Conservation (phyloP, 2,113 vertebrate species). For the Sakesphorus luctuosus region DNA sequence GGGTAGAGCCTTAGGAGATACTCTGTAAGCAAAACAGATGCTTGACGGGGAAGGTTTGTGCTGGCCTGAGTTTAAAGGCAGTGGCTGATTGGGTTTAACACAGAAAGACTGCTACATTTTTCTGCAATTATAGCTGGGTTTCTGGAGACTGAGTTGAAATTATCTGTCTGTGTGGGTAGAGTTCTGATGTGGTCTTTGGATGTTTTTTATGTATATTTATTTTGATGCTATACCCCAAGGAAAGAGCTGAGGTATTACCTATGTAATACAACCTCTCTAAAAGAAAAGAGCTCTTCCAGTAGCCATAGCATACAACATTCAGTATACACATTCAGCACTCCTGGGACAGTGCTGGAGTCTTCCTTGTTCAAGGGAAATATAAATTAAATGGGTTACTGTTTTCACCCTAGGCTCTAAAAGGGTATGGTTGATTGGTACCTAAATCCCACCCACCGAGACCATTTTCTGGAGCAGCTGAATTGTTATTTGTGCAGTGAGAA, state of each 20-base stretch:
- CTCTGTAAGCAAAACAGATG: not conserved
- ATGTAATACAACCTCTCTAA: not conserved
- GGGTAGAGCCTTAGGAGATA: not conserved
- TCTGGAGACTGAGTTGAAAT: not conserved
- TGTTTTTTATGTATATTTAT: not conserved
- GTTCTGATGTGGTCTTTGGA: not conserved
- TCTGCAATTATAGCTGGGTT: not conserved
- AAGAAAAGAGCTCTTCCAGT: not conserved
- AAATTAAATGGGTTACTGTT: not conserved
- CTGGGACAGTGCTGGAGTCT: not conserved
- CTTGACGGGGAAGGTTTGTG: not conserved
- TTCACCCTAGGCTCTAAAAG: not conserved
- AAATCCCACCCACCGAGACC: not conserved
- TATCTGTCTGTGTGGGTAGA: not conserved
- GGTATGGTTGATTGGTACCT: accelerated
- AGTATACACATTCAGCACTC: not conserved
- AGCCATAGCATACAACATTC: not conserved
- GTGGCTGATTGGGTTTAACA: not conserved
- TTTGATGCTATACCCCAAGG: not conserved
- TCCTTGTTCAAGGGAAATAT: not conserved
- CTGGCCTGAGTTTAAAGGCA: not conserved
- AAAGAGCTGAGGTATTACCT: not conserved
- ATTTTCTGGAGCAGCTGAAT: not conserved
- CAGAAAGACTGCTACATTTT: not conserved
- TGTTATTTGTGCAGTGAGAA: not conserved